These are phyloP conservation scores for Lanistes nyassanus DNA, from an alignment of 1,140 invertebrate genomes.

Conservation along the genomic window DNA sequence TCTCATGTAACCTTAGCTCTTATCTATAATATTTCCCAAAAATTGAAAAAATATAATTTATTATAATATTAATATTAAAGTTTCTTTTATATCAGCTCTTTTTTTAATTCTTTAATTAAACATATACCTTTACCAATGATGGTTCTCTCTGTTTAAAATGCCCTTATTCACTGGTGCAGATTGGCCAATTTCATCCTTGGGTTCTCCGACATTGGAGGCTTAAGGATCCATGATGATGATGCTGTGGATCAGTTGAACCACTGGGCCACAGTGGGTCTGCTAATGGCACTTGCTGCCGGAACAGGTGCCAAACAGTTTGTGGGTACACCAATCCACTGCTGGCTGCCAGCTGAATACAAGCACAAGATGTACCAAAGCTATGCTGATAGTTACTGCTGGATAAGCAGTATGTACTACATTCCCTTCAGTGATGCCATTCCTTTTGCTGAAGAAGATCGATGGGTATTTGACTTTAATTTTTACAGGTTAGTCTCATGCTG, in stretches of 20 bases:
- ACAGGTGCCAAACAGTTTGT: slow-evolving; percentile 94
- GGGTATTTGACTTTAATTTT: slow-evolving; percentile 20
- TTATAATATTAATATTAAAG: too few relatives aligned
- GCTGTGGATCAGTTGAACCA: slow-evolving; percentile 43
- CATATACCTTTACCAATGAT: not conserved
- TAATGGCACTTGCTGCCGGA: slow-evolving; percentile 79
- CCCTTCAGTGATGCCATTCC: slow-evolving; percentile 68
- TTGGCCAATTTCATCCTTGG: slow-evolving; percentile 20
- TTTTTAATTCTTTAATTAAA: not conserved
- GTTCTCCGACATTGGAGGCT: slow-evolving; percentile 22
- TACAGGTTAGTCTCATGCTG: slow-evolving; percentile 4
- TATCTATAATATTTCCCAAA: too few relatives aligned
- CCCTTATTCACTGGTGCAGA: not conserved
- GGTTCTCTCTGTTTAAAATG: not conserved
- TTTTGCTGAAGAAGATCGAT: slow-evolving; percentile 42
- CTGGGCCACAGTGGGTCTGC: slow-evolving; percentile 76
- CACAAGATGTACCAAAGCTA: slow-evolving; percentile 48
- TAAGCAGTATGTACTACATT: slow-evolving; percentile 69
- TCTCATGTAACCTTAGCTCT: too few relatives aligned
- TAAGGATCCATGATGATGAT: slow-evolving; percentile 40
- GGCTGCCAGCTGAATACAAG: slow-evolving; percentile 48
- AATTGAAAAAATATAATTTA: too few relatives aligned
- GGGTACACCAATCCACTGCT: slow-evolving; percentile 89
- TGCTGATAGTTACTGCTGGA: slow-evolving; percentile 66
- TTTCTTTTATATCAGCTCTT: not conserved